Conservation (phyloP, 2,888 invertebrate species). For the Tridacna gigas region DNA sequence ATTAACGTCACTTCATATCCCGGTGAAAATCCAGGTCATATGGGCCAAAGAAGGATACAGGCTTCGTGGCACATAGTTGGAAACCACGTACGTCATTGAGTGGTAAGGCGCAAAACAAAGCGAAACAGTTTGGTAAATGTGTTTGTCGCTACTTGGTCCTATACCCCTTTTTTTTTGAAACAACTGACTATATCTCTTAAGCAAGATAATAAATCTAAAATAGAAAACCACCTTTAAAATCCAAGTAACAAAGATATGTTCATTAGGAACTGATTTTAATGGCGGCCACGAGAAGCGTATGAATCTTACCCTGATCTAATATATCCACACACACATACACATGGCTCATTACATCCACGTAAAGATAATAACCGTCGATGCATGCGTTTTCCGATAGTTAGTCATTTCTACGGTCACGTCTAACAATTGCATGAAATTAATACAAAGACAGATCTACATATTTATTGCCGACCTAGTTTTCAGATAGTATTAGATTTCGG, state of each 20-base stretch:
- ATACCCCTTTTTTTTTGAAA: neutral
- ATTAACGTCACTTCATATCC: slow-evolving; percentile 43
- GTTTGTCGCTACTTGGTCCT: neutral
- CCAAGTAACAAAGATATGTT: slow-evolving; percentile 16
- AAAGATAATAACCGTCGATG: slow-evolving; percentile 50
- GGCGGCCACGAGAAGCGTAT: slow-evolving; percentile 16
- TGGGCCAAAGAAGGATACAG: slow-evolving; percentile 18
- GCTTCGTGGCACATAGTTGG: slow-evolving; percentile 2
- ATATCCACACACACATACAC: slow-evolving; percentile 23
- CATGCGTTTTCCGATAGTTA: slow-evolving; percentile 48
- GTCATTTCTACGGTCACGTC: slow-evolving; percentile 46
- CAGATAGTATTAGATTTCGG: slow-evolving; percentile 33
- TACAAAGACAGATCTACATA: slow-evolving; percentile 44
- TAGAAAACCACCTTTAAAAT: neutral
- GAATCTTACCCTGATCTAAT: slow-evolving; percentile 20
- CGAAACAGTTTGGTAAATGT: slow-evolving; percentile 6
- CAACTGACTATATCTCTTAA: neutral
- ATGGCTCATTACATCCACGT: slow-evolving; percentile 54
- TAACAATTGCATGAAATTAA: slow-evolving; percentile 47
- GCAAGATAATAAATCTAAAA: neutral
- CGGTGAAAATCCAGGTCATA: slow-evolving; percentile 40
- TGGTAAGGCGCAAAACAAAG: slow-evolving; percentile 13
- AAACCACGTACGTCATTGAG: neutral
- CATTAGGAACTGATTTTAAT: slow-evolving; percentile 1
- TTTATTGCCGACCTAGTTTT: slow-evolving; percentile 59